Evolutionary conservation across 2,797 vertebrate species (phyloP).

Genomic region (Falco columbarius): DNA sequence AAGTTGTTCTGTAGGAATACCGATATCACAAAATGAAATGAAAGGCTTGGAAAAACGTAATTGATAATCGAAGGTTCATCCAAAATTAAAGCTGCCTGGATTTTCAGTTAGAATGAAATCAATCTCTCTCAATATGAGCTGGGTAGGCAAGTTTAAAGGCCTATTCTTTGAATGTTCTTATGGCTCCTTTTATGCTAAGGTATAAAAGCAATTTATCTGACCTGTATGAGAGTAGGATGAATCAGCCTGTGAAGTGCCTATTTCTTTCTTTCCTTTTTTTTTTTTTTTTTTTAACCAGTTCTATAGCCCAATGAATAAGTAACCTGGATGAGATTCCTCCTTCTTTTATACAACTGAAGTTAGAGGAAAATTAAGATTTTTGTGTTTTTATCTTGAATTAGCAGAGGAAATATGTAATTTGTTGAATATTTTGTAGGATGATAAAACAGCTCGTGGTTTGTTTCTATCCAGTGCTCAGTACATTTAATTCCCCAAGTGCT

Average conservation of each 20-base stretch:
- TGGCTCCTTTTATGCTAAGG: neutral
- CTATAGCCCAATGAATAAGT: neutral
- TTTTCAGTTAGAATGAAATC: neutral
- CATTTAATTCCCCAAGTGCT: neutral
- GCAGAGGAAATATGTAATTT: neutral
- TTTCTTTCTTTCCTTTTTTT: neutral
- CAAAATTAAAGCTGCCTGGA: slow-evolving; percentile 1
- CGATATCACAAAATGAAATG: fast-evolving
- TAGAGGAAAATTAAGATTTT: neutral
- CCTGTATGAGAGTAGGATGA: neutral
- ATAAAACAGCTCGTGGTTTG: neutral
- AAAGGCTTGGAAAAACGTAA: neutral
- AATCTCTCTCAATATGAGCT: neutral
- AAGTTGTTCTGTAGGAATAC: neutral
- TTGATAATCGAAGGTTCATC: neutral
- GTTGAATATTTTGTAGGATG: neutral
- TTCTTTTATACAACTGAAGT: neutral
- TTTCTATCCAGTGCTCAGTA: neutral
- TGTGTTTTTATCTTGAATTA: neutral
- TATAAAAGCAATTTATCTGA: slow-evolving; percentile 37
- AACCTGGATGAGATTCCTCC: neutral
- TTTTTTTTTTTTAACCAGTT: neutral
- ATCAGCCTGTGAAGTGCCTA: neutral
- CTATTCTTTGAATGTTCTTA: neutral
- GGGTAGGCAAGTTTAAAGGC: neutral